These are phyloP conservation scores for Penaeus indicus DNA, from an alignment of 1,140 invertebrate species.

Conservation along the genomic window DNA sequence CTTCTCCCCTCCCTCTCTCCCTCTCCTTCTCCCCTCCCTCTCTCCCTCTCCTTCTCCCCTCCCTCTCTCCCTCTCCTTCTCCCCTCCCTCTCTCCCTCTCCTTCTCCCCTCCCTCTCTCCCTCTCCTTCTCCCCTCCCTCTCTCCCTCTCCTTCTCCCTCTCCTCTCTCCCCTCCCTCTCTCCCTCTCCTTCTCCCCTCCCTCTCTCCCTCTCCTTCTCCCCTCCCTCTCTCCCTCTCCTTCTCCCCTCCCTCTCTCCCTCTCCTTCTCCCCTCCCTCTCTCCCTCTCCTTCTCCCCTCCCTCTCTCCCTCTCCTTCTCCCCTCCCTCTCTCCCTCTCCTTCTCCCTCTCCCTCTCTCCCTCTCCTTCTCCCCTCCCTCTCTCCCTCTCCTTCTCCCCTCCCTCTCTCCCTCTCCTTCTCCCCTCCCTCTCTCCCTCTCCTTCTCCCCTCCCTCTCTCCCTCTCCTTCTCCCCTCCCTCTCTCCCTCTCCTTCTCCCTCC, in stretches of 20 bases:
- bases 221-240: neutral
- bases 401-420: neutral
- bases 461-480: neutral
- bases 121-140: no score
- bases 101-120: no score
- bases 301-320: neutral
- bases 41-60: no score
- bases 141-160: neutral
- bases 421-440: neutral
- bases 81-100: no score
- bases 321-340: neutral
- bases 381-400: no score
- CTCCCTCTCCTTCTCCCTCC: neutral
- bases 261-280: neutral
- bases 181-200: neutral
- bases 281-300: neutral
- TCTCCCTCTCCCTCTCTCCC: neutral
- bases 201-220: neutral
- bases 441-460: slow-evolving; percentile 3
- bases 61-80: neutral
- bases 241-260: neutral
- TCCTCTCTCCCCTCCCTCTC: neutral
- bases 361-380: no score
- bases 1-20: neutral
- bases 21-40: no score